Base-by-base conservation (phyloP, 2,113 vertebrate genomes). In the Falcunculus frontatus region DNA sequence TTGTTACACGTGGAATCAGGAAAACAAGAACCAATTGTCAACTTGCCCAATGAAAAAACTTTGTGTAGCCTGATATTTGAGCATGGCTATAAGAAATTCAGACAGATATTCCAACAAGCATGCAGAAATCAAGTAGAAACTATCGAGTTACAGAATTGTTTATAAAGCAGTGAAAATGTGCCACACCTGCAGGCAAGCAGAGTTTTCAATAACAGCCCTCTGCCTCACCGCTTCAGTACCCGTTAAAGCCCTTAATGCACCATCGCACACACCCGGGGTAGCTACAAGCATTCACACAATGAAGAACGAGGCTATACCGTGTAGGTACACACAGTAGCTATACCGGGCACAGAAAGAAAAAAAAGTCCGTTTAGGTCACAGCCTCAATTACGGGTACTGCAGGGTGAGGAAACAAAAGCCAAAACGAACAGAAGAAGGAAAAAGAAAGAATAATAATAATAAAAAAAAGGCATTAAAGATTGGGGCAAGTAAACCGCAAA, bases 181-280 rank as follows among this genome's bases (percentile, higher is more conserved):
- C 9, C 14, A 30, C 13, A 4, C 7, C 26, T 11, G 10, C 52
- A 55, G 27, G 16, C 39, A 83, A 59, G 47, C 39, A 16, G 5
- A 33, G 30, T 13, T 84, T 84, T 42, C 49, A 18, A 0, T 4
- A 76, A 20, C 44, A 35, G 10, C 22, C 22, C 39, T n/a, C 25
- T n/a, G 1, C 21, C 30, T 60, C 41, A 1, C 10, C 12, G 44
- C 35, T 72, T 60, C 27, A n/a, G n/a, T 2, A 39, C 16, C 16
- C 3, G 0, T 9, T 17, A 23, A 37, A 75, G 25, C 3, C 32
- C 18, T 25, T 27, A 37, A 25, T 4, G 20, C 18, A 4, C 3
- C 29, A 17, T 0, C 10, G 5, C 26, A 33, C 8, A 6, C 20
- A 20, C 0, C 4, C 1, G 1, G 5, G 1, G 5, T 2, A 23